Conservation (phyloP, 2,797 vertebrate genomes). For the Ciconia nigra region DNA sequence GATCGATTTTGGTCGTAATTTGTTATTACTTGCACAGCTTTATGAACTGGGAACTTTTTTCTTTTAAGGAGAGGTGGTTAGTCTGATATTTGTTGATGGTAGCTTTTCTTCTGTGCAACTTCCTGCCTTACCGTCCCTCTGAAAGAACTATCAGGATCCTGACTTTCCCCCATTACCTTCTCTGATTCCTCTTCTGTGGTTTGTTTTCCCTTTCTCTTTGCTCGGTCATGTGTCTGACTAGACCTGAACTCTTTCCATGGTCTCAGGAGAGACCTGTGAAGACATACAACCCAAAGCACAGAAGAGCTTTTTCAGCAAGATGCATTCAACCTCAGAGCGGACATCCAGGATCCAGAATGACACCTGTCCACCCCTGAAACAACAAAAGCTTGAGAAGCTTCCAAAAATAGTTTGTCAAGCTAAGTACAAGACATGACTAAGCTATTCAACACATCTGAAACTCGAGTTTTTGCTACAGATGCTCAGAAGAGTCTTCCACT, state of each 20-base stretch:
- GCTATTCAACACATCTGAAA: background rate
- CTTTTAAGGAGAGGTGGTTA: background rate
- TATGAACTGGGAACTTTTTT: background rate
- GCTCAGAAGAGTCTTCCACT: background rate
- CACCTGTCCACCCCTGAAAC: background rate
- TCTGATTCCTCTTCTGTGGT: background rate
- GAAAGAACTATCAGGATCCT: background rate
- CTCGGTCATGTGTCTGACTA: background rate
- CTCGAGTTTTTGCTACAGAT: background rate
- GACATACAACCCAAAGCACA: background rate
- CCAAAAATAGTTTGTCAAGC: background rate
- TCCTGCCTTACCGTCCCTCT: background rate
- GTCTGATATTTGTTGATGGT: background rate
- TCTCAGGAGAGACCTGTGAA: background rate
- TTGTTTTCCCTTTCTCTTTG: background rate
- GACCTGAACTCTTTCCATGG: background rate
- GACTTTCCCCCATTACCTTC: background rate
- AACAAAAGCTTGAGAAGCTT: background rate
- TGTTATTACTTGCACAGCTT: slow-evolving; percentile 24
- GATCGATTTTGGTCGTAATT: slow-evolving; percentile 27
- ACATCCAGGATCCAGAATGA: background rate
- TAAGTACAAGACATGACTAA: background rate
- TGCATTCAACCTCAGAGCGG: background rate
- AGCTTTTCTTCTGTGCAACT: background rate
- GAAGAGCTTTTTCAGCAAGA: background rate